These are phyloP conservation scores for Gulo gulo DNA, from an alignment of 2,113 vertebrate species.

Conservation along the genomic window DNA sequence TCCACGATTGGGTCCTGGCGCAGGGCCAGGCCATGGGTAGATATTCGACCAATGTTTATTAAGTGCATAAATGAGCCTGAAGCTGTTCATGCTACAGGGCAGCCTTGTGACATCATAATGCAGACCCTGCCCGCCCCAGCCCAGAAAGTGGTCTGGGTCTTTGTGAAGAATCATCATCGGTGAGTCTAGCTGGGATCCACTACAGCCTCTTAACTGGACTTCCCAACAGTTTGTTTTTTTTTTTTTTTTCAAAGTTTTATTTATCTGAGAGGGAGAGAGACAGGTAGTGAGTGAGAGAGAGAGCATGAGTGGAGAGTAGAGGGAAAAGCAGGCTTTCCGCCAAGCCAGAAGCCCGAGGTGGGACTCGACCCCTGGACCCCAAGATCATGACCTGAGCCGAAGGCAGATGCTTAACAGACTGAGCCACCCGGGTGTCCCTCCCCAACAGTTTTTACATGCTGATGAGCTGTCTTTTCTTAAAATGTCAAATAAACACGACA, in stretches of 20 bases:
- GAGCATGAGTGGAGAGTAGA: background rate
- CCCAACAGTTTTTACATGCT: background rate
- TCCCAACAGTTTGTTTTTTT: background rate
- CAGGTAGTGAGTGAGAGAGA: background rate
- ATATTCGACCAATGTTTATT: background rate
- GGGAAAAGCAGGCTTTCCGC: background rate
- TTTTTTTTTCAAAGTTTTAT: background rate
- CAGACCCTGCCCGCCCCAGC: background rate
- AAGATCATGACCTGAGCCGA: background rate
- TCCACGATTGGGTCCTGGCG: accelerated
- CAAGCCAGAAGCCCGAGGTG: accelerated
- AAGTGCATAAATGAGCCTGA: background rate
- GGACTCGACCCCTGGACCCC: background rate
- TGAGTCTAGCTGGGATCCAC: no score
- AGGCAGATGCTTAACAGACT: background rate
- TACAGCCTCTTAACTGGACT: background rate
- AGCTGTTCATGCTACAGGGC: background rate
- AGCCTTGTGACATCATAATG: constrained; percentile 53
- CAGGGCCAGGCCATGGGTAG: background rate
- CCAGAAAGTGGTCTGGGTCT: background rate
- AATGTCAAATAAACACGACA: background rate
- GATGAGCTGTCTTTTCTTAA: background rate
- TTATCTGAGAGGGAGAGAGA: background rate
- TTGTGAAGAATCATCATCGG: background rate
- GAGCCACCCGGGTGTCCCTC: background rate